Base-by-base conservation (phyloP, 2,797 vertebrate genomes). In the Fistularia commersonii region DNA sequence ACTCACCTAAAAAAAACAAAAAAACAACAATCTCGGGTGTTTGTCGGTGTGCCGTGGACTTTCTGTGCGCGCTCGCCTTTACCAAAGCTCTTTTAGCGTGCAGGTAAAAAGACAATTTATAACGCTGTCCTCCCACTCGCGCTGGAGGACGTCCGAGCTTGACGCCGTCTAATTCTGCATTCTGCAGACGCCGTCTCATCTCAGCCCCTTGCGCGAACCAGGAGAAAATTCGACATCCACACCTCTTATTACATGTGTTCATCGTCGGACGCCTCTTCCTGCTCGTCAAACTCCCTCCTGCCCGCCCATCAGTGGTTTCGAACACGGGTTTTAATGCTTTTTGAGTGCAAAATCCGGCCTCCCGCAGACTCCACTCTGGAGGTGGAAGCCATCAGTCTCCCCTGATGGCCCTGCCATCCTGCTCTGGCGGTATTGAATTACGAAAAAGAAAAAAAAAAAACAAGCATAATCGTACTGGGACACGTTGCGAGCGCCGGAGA, bases 371-470 rank as follows among this genome's bases (percentile, higher is more conserved):
- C 66, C 74, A 72, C 64, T 58, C 37, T 54, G 66, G 66, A 67
- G 71, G 61, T 51, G 45, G 65, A 70, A 79, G 68, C 68, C 64
- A 81, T 83, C 82, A 78, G 63, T 62, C 71, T 59, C 75, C 53
- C 50, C 60, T 51, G 45, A 43, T 72, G 54, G 50, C 69, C 69
- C 36, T 35, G 59, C 64, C 61, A 67, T 79, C 72, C 67, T 67
- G 69, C 64, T 51, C 48, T 8, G 35, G 38, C 15, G 40, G 72
- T 79, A 51, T 84, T 74, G 71, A 57, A 57, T 87, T 87, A 66
- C 77, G 58, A 23, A 23, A 4, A 23, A 23, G 23, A 23, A 23
- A 23, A 4, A 23, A 23, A 23, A 23, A 23, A 23, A 2, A 2
- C 23, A 4, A 23, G 2, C 23, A 23, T 23, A 23, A 23, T 23